Evolutionary conservation across 64 coral and sea anemone species (phyloP).

Genomic region (Stichodactyla mertensii): DNA sequence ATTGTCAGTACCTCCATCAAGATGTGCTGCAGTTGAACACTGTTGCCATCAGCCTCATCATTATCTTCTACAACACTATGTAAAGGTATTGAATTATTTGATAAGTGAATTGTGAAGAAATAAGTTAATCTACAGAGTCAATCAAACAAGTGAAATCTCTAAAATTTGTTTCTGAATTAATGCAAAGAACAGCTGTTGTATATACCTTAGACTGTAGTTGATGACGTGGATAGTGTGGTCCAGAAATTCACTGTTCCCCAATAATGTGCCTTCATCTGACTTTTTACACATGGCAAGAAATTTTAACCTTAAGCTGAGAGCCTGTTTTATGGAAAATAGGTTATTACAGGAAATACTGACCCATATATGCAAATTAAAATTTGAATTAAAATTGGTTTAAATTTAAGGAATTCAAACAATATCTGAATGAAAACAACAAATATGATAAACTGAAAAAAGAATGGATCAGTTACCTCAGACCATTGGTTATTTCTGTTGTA

Average conservation of each 20-base stretch:
- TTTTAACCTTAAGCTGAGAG: conserved; percentile 45
- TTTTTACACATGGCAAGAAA: conserved; percentile 22
- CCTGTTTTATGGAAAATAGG: neutral
- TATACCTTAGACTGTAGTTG: conserved; percentile 18
- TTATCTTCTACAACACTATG: neutral
- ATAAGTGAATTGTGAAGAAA: neutral
- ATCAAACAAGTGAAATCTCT: too few species aligned
- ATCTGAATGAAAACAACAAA: neutral
- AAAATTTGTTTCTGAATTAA: too few species aligned
- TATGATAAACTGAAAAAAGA: neutral
- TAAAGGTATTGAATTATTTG: neutral
- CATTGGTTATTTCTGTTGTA: conserved; percentile 62
- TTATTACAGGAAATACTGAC: too few species aligned
- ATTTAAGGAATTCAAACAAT: too few species aligned
- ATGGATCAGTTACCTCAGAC: conserved; percentile 52
- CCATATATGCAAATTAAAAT: too few species aligned
- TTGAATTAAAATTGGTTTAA: too few species aligned
- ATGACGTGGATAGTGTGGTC: neutral
- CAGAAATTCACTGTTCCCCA: neutral
- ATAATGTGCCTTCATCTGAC: neutral
- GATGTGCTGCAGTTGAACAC: neutral
- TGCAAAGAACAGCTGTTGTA: neutral
- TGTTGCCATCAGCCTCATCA: neutral
- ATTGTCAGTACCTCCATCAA: neutral
- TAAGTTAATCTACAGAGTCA: too few species aligned